Evolutionary conservation across 2,888 invertebrate species (phyloP).

Genomic region (Cryptophagus acutangulus): DNA sequence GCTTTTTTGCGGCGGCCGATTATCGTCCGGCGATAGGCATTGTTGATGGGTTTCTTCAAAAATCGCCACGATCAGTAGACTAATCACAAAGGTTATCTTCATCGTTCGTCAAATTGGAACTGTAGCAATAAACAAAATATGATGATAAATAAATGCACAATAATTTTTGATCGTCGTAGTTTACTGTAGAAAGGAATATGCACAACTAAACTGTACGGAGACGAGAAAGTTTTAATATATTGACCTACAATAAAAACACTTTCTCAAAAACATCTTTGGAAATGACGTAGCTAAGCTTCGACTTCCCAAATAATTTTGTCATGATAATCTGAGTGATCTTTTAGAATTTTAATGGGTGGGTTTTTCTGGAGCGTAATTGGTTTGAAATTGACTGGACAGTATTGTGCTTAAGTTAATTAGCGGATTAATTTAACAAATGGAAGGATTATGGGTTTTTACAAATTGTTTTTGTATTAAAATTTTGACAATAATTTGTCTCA

Average conservation of each 20-base stretch:
- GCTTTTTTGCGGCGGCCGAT: slow-evolving; percentile 28
- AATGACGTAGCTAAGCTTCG: slow-evolving; percentile 29
- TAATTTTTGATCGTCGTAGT: neutral
- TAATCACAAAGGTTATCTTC: slow-evolving; percentile 46
- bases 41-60: slow-evolving; percentile 38
- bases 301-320: no score
- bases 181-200: slow-evolving; percentile 1
- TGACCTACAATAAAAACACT: slow-evolving; percentile 38
- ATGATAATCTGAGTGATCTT: no score
- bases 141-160: neutral
- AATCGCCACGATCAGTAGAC: slow-evolving; percentile 29
- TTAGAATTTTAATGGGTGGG: no score
- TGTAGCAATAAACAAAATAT: neutral
- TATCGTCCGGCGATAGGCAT: slow-evolving; percentile 51
- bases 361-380: no score
- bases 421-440: no score
- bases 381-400: no score
- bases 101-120: slow-evolving; percentile 37
- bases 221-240: slow-evolving; percentile 33
- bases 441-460: no score
- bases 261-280: slow-evolving; percentile 32
- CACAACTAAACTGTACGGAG: slow-evolving; percentile 14
- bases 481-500: no score
- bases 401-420: no score
- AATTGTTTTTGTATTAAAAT: no score